A percentile compares a stretch with the other conserved stretches of the same genome.
Evolutionary conservation across 2,888 invertebrate species (phyloP).

Genomic region (Drosophila rubida): DNA sequence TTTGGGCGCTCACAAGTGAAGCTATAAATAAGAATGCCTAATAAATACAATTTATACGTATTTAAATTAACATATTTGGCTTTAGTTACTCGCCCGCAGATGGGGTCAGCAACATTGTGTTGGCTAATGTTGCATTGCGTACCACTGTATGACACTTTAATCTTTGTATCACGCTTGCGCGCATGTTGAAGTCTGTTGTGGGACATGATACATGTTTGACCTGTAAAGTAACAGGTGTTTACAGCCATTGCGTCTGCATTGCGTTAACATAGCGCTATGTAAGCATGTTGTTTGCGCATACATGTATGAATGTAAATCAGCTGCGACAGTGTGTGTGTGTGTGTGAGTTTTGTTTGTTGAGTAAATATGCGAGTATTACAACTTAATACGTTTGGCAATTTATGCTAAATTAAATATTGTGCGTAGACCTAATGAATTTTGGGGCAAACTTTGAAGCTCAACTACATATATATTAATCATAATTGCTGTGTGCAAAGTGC

Average conservation of each 20-base stretch:
- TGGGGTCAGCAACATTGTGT: neutral
- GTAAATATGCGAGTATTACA: constrained; percentile 24
- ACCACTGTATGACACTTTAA: constrained; percentile 38
- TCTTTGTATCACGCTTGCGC: constrained; percentile 55
- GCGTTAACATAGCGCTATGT: constrained; percentile 9
- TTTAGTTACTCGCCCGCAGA: no score
- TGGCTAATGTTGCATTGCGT: neutral
- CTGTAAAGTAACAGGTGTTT: constrained; percentile 64
- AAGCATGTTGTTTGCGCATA: constrained; percentile 18
- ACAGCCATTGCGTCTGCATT: constrained; percentile 23
- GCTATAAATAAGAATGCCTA: no score
- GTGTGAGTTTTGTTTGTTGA: neutral
- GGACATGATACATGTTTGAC: constrained; percentile 54
- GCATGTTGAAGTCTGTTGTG: constrained; percentile 38
- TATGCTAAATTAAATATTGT: constrained; percentile 45
- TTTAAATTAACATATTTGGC: no score
- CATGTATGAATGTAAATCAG: constrained; percentile 25
- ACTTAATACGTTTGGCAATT: constrained; percentile 27
- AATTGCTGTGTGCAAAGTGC: constrained; percentile 15
- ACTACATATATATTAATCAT: constrained; percentile 17
- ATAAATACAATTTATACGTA: no score
- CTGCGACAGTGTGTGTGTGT: neutral
- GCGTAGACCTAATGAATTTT: constrained; percentile 39
- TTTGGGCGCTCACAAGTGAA: neutral
- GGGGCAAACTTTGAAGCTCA: constrained; percentile 8